Percentiles rank a stretch among this genome's conserved stretches.
These are phyloP conservation scores for Emydoidea blandingii DNA, from an alignment of 2,797 vertebrate species.

Conservation along the genomic window DNA sequence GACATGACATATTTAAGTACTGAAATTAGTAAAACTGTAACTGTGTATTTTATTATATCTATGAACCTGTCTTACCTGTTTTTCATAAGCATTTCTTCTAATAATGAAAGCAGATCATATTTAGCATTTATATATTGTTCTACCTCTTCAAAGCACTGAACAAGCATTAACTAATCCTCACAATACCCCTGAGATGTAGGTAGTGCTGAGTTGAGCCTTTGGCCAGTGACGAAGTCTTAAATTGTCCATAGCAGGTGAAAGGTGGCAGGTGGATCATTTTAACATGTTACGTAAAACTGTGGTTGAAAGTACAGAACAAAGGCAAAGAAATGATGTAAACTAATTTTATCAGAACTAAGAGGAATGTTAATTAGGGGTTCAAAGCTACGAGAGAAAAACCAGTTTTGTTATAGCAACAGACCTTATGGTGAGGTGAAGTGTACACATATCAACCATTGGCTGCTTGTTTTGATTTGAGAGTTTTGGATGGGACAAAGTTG, in stretches of 20 bases:
- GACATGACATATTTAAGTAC: not conserved
- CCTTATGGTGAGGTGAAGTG: not conserved
- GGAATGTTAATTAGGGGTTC: not conserved
- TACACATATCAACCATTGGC: not conserved
- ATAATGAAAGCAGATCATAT: not conserved
- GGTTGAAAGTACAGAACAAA: not conserved
- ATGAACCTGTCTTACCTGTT: not conserved
- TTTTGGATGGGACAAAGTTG: not conserved
- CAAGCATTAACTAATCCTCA: not conserved
- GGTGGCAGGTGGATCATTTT: not conserved
- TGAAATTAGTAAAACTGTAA: not conserved
- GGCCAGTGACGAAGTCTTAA: not conserved
- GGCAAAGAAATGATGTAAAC: not conserved
- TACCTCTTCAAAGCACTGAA: not conserved
- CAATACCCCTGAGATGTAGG: not conserved
- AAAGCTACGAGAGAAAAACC: not conserved
- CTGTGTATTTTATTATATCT: not conserved
- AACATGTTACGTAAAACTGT: not conserved
- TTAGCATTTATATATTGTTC: not conserved
- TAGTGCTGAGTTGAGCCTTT: not conserved
- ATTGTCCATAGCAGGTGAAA: not conserved
- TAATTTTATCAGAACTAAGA: not conserved
- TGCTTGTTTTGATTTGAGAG: not conserved
- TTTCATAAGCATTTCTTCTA: not conserved
- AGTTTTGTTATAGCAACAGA: not conserved